Conservation (phyloP, 2,888 invertebrate genomes). For the Parnassius orleans region DNA sequence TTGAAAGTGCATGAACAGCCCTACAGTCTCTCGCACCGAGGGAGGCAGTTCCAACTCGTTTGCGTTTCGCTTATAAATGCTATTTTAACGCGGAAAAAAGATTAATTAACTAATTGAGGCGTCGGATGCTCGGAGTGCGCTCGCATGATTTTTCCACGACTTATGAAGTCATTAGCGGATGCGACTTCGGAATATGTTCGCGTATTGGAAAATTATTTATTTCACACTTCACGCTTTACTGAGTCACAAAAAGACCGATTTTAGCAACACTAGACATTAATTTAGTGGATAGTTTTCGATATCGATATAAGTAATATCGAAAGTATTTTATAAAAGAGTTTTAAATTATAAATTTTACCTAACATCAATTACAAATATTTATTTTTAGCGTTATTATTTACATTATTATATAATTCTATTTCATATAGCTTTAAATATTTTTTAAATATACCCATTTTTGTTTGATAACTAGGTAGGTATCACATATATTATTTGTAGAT, state of each 20-base stretch:
- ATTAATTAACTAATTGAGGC: constrained; percentile 80
- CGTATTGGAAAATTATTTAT: constrained; percentile 29
- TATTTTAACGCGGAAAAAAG: constrained; percentile 80
- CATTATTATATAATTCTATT: too few relatives aligned
- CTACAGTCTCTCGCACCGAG: constrained; percentile 48
- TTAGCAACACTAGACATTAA: constrained; percentile 22
- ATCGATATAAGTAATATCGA: neutral
- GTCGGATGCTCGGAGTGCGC: constrained; percentile 44
- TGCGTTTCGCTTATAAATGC: constrained; percentile 75
- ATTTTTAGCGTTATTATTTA: too few relatives aligned
- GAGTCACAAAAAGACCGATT: constrained; percentile 25
- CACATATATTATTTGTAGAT: neutral
- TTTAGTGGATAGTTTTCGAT: constrained; percentile 16
- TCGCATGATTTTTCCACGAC: constrained; percentile 21
- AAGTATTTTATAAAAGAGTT: too few relatives aligned
- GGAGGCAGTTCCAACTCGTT: constrained; percentile 70
- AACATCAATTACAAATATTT: too few relatives aligned
- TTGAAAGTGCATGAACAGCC: constrained; percentile 45
- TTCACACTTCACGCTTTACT: constrained; percentile 27
- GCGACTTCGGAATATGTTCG: constrained; percentile 23
- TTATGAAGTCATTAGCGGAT: constrained; percentile 26
- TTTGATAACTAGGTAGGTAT: too few relatives aligned
- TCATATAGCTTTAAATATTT: too few relatives aligned
- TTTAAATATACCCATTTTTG: too few relatives aligned
- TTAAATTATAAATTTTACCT: too few relatives aligned